phyloP scores from a whole-genome alignment of 2,797 vertebrate species.

The Micromesistius poutassou region DNA sequence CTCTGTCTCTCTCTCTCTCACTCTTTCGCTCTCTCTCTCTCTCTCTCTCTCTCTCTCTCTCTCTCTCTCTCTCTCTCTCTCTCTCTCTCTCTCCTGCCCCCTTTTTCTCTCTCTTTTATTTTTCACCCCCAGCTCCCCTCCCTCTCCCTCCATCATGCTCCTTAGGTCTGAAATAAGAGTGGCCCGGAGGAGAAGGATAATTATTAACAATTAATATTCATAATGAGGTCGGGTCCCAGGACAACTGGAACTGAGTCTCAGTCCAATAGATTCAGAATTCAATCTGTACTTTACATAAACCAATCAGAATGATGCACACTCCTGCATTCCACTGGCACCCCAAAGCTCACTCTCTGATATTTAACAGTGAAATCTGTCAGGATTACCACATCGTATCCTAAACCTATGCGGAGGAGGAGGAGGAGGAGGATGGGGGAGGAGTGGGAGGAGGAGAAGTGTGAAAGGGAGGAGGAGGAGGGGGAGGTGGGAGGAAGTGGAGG shows the following conservation, averaged over 20 bases:
- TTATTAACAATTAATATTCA: constrained; percentile 81
- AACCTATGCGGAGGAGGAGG: constrained; percentile 15
- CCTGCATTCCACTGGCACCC: constrained; percentile 48
- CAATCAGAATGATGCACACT: constrained; percentile 66
- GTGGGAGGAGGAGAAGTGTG: neutral
- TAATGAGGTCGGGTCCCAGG: constrained; percentile 74
- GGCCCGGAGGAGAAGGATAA: constrained; percentile 73
- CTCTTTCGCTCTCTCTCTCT: constrained; percentile 23
- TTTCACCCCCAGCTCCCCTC: constrained; percentile 35
- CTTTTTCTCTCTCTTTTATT: constrained; percentile 45
- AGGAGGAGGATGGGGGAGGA: neutral
- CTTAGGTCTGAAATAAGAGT: constrained; percentile 50
- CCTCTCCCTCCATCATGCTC: constrained; percentile 58
- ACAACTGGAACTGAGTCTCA: constrained; percentile 61
- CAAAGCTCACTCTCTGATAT: constrained; percentile 39
- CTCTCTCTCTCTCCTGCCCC: constrained; percentile 37
- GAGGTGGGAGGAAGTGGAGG: neutral
- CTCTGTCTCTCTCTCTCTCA: constrained; percentile 19
- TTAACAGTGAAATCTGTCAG: constrained; percentile 28
- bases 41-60: constrained; percentile 51
- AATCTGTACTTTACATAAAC: constrained; percentile 75
- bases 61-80: constrained; percentile 38
- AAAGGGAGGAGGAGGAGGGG: neutral
- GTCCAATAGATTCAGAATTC: constrained; percentile 75
- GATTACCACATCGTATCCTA: constrained; percentile 29